Evolutionary conservation across 2,113 vertebrate species (phyloP).

Genomic region (Steatornis caripensis): DNA sequence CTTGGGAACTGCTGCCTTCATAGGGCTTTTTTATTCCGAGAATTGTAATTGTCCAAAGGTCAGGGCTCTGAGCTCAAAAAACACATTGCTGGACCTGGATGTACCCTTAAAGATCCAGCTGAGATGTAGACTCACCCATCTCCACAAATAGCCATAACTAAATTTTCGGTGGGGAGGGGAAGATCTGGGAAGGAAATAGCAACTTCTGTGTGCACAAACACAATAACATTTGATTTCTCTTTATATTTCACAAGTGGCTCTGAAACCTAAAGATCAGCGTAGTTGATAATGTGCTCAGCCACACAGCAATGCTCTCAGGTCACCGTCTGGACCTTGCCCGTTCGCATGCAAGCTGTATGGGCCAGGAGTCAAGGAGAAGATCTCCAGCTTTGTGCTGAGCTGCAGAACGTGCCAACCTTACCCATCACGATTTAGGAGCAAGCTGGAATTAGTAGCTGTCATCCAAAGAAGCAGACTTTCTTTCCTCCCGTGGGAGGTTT

Average conservation of each 20-base stretch:
- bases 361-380: neutral
- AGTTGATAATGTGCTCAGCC: neutral
- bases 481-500: neutral
- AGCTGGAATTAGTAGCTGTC: neutral
- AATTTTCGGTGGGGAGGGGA: neutral
- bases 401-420: fast-evolving
- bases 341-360: neutral
- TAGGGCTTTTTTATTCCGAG: neutral
- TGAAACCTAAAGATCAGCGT: neutral
- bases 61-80: neutral
- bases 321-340: neutral
- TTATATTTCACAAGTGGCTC: neutral
- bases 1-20: neutral
- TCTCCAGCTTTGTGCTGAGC: neutral
- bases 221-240: neutral
- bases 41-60: neutral
- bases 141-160: neutral
- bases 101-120: neutral
- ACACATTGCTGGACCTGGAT: neutral
- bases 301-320: neutral
- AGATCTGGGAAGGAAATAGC: neutral
- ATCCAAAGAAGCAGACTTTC: neutral
- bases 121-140: neutral
- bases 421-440: neutral
- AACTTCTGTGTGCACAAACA: neutral